Evolutionary conservation across 2,113 vertebrate genomes (phyloP).

Genomic region (Sander vitreus): DNA sequence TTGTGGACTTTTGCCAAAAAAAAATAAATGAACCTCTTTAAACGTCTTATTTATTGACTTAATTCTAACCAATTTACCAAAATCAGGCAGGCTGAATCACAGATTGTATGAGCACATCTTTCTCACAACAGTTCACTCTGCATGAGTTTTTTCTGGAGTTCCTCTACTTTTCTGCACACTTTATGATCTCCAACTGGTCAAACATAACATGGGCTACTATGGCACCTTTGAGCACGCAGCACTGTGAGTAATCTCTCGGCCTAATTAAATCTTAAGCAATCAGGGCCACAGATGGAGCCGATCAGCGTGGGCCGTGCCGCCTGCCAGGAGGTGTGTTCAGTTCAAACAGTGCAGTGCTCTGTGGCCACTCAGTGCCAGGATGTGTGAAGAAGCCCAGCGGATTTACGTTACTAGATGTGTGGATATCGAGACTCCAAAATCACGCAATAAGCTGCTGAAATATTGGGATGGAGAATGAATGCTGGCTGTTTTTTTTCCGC

Average conservation of each 20-base stretch:
- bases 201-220: neutral
- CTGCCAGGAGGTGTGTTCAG: conserved; percentile 55
- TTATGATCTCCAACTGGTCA: conserved; percentile 25
- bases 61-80: neutral
- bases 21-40: neutral
- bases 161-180: neutral
- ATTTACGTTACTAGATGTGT: neutral
- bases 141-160: neutral
- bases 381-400: conserved; percentile 15
- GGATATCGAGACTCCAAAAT: conserved; percentile 6
- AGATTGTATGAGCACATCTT: too few species aligned
- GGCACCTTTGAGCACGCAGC: conserved; percentile 28
- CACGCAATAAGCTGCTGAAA: neutral
- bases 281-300: conserved; percentile 66
- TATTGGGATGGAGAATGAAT: conserved; percentile 23
- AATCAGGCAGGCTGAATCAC: neutral
- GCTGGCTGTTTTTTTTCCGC: neutral
- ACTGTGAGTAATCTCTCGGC: conserved; percentile 47
- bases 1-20: neutral
- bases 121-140: too few species aligned
- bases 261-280: conserved; percentile 62
- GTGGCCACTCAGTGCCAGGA: conserved; percentile 25
- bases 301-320: conserved; percentile 41
- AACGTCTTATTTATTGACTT: neutral
- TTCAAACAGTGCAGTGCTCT: conserved; percentile 1